Percentiles rank a stretch among this genome's conserved stretches.
Conservation (phyloP, 2,797 vertebrate genomes). For the Prionace glauca region DNA sequence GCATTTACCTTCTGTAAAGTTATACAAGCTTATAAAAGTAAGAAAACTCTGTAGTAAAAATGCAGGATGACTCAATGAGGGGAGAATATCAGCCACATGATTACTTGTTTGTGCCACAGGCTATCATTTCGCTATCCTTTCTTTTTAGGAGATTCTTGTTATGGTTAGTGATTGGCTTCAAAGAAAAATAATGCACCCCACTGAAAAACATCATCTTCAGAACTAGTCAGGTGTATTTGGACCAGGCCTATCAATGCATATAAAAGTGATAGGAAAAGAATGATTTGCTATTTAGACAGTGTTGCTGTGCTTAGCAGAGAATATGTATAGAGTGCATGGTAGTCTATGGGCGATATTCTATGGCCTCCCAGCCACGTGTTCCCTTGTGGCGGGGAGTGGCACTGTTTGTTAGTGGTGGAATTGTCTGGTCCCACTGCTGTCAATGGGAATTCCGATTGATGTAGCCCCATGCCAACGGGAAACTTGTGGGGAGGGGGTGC, state of each 20-base stretch:
- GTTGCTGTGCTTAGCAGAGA: not conserved
- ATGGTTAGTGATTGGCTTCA: not conserved
- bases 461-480: no score
- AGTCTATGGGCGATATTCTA: no score
- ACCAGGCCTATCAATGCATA: not conserved
- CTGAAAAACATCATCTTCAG: not conserved
- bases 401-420: no score
- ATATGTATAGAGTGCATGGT: no score
- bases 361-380: no score
- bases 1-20: not conserved
- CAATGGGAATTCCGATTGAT: no score
- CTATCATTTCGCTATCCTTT: not conserved
- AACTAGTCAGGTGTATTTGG: not conserved
- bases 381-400: no score
- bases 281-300: not conserved
- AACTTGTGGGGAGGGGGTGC: no score
- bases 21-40: not conserved
- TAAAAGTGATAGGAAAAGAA: not conserved
- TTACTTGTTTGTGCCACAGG: not conserved
- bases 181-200: not conserved
- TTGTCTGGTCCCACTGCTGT: no score
- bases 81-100: not conserved
- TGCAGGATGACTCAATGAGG: not conserved
- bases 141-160: not conserved
- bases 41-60: not conserved